phyloP scores from a whole-genome alignment of 2,113 vertebrate genomes.

The Petrocephalus microphthalmus region DNA sequence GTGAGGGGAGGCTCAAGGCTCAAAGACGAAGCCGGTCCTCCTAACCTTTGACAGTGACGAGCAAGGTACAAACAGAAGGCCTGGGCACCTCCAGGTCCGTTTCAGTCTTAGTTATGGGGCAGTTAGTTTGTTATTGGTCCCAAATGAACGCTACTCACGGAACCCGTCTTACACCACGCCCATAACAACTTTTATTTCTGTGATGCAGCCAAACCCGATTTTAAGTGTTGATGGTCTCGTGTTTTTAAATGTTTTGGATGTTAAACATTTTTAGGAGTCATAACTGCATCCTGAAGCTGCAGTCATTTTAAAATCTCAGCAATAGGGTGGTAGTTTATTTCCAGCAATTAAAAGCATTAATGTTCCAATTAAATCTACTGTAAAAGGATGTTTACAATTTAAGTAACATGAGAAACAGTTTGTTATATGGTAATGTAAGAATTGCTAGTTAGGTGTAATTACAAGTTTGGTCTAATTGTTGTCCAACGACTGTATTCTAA shows the following conservation, averaged over 20 bases:
- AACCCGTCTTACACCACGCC: not conserved
- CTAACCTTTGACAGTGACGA: not conserved
- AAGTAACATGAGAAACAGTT: slow-evolving; percentile 26
- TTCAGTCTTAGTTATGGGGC: not conserved
- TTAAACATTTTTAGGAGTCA: slow-evolving; percentile 28
- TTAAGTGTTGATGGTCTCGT: slow-evolving; percentile 17
- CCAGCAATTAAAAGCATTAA: slow-evolving; percentile 3
- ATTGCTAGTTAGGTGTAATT: slow-evolving; percentile 42
- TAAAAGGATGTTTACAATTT: slow-evolving; percentile 35
- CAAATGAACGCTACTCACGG: not conserved
- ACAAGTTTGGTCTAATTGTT: slow-evolving; percentile 37
- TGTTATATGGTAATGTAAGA: slow-evolving; percentile 41
- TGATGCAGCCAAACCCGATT: not conserved
- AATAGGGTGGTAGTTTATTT: slow-evolving; percentile 18
- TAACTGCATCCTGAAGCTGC: not conserved
- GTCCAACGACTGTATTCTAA: slow-evolving; percentile 39
- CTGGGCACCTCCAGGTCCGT: not conserved
- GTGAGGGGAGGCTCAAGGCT: not conserved
- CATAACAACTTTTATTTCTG: not conserved
- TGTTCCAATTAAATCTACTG: slow-evolving; percentile 35
- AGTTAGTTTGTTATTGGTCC: not conserved
- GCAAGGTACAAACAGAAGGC: not conserved
- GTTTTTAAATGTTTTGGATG: slow-evolving; percentile 23
- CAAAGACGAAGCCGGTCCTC: not conserved
- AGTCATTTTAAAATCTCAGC: not conserved